Percentiles rank a stretch among this genome's conserved stretches.
Conservation (phyloP, 2,888 invertebrate species). For the Brachyopa scutellaris region DNA sequence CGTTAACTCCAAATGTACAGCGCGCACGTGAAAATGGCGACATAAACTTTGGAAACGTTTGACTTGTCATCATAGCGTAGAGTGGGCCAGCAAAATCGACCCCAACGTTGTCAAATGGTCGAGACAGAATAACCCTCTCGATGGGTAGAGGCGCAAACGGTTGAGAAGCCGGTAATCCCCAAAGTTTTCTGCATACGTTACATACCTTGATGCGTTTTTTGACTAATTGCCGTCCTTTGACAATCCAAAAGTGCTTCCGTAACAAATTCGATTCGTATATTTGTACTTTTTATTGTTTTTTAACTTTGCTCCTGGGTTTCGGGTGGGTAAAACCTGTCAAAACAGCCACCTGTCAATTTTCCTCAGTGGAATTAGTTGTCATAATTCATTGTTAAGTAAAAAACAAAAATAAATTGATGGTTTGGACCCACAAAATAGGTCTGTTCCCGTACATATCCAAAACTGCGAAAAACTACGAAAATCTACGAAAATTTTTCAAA, state of each 20-base stretch:
- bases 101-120: constrained; percentile 17
- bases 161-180: constrained; percentile 2
- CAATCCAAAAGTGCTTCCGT: constrained; percentile 18
- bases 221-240: neutral
- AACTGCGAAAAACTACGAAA: too few relatives aligned
- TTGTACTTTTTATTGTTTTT: too few relatives aligned
- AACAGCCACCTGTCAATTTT: too few relatives aligned
- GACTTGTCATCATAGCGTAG: neutral
- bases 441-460: too few relatives aligned
- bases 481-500: too few relatives aligned
- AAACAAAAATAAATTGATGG: too few relatives aligned
- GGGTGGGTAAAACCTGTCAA: too few relatives aligned
- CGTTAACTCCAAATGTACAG: neutral
- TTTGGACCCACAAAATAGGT: too few relatives aligned
- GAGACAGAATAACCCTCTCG: neutral
- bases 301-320: too few relatives aligned
- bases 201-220: constrained; percentile 1
- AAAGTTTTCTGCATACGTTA: neutral
- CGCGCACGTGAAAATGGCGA: constrained; percentile 9
- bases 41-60: neutral
- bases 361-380: too few relatives aligned
- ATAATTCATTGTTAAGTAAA: too few relatives aligned
- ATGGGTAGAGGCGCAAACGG: constrained; percentile 21
- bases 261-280: too few relatives aligned
- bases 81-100: constrained; percentile 20